phyloP scores from a whole-genome alignment of 2,888 invertebrate species.

The Pyrocoelia pectoralis region DNA sequence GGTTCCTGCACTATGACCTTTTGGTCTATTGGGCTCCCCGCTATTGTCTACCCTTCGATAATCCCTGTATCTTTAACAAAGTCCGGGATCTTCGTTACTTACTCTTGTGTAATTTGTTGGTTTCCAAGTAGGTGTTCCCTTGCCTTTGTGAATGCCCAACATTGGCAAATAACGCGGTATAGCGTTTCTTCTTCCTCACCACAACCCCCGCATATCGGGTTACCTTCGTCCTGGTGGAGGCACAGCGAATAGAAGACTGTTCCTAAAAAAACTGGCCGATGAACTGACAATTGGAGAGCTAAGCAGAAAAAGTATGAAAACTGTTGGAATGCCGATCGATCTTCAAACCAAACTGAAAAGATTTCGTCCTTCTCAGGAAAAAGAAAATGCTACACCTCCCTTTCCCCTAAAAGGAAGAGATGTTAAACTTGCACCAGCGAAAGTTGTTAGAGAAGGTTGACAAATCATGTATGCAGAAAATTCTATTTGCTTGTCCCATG shows the following conservation, averaged over 20 bases:
- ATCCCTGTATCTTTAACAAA: no score
- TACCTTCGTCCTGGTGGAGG: constrained; percentile 30
- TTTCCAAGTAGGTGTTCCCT: no score
- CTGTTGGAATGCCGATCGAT: constrained; percentile 12
- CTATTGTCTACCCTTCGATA: no score
- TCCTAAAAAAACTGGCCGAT: constrained; percentile 30
- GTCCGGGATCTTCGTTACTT: no score
- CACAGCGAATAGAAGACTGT: constrained; percentile 26
- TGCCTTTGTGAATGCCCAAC: no score
- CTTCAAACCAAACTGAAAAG: constrained; percentile 21
- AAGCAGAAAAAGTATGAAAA: constrained; percentile 23
- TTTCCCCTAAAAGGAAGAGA: constrained; percentile 18
- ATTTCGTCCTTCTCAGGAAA: constrained; percentile 12
- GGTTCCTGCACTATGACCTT: no score
- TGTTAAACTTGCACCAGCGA: constrained; percentile 22
- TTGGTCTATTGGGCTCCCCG: no score
- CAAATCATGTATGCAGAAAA: not conserved
- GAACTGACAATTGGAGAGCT: constrained; percentile 23
- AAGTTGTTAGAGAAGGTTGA: not conserved
- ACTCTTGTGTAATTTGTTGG: no score
- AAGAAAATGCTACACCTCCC: not conserved
- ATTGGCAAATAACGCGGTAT: no score
- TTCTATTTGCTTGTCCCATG: constrained; percentile 6
- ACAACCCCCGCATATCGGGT: no score
- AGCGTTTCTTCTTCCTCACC: no score